Conservation (phyloP, 2,797 vertebrate genomes). For the Pogonophryne albipinna region DNA sequence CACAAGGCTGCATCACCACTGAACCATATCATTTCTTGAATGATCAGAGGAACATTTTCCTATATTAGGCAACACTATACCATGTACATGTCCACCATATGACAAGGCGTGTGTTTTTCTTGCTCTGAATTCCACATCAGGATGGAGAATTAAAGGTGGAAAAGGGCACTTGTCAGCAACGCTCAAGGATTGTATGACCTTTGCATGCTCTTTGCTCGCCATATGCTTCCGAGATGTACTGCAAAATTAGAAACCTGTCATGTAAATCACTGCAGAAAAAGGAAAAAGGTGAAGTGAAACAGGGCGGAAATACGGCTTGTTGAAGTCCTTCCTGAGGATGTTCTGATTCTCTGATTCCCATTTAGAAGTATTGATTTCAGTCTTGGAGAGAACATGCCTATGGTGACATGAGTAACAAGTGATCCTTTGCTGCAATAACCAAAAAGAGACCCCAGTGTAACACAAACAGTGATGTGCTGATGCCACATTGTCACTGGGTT, state of each 20-base stretch:
- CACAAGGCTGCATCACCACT: slow-evolving; percentile 49
- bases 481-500: slow-evolving; percentile 59
- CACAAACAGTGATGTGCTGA: slow-evolving; percentile 57
- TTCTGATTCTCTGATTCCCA: slow-evolving; percentile 71
- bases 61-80: slow-evolving; percentile 39
- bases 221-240: slow-evolving; percentile 39
- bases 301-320: slow-evolving; percentile 23
- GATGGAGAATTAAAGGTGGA: slow-evolving; percentile 58
- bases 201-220: slow-evolving; percentile 59
- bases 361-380: slow-evolving; percentile 83
- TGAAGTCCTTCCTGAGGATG: slow-evolving; percentile 52
- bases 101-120: slow-evolving; percentile 54
- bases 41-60: slow-evolving; percentile 54
- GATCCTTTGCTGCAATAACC: slow-evolving; percentile 73
- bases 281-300: slow-evolving; percentile 60
- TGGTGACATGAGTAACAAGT: slow-evolving; percentile 71
- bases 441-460: slow-evolving; percentile 57
- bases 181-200: slow-evolving; percentile 74
- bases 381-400: slow-evolving; percentile 65
- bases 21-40: slow-evolving; percentile 59
- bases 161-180: slow-evolving; percentile 73
- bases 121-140: slow-evolving; percentile 51
- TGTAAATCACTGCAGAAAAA: slow-evolving; percentile 68
- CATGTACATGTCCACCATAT: slow-evolving; percentile 44
- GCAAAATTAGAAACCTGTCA: slow-evolving; percentile 74